Evolutionary conservation across 2,113 vertebrate genomes (phyloP), one percentile per base, ranked within the genome.

Genomic region (Carassius auratus): DNA sequence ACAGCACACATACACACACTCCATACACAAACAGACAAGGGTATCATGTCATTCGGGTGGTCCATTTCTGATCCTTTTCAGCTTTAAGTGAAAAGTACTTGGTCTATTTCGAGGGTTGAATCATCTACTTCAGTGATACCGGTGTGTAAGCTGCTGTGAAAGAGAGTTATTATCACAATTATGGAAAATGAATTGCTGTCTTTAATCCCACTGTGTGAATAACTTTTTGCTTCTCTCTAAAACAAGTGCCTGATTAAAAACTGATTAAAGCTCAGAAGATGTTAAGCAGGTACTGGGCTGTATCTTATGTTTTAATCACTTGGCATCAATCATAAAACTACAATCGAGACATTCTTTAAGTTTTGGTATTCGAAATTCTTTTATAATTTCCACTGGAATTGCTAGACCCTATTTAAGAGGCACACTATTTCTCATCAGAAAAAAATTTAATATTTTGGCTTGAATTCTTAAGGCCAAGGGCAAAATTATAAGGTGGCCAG

Each of bases 191-290:
- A 81, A 81, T 68, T 52, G 23, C 79, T 21, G 38, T 52, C 62
- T 68, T 81, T 81, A 81, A 81, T 81, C 79, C 79, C 5, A 23
- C 61, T 69, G 62, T 52, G 15, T 81, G 62, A 48, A 68, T 81
- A 81, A 68, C 61, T 52, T 81, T 81, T 69, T 42, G 9, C 26
- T 52, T 52, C 42, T 66, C 3, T 12, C 23, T 81, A 81, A 81
- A 81, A 52, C 79, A 81, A 81, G 17, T 52, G 62, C 79, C 42
- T 81, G 79, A 69, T 81, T 81, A 81, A 81, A 81, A 57, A 57
- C 55, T 82, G 80, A 52, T 82, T 82, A 69, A 69, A 38, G 38
- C 80, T 36, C 38, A 82, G 45, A 17, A 52, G 64, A 69, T 55
- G 80, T 69, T 55, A 69, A 69, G 48, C 64, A 69, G 80, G 80